Conservation (phyloP, 2,888 invertebrate species). For the Gryllus longicercus region DNA sequence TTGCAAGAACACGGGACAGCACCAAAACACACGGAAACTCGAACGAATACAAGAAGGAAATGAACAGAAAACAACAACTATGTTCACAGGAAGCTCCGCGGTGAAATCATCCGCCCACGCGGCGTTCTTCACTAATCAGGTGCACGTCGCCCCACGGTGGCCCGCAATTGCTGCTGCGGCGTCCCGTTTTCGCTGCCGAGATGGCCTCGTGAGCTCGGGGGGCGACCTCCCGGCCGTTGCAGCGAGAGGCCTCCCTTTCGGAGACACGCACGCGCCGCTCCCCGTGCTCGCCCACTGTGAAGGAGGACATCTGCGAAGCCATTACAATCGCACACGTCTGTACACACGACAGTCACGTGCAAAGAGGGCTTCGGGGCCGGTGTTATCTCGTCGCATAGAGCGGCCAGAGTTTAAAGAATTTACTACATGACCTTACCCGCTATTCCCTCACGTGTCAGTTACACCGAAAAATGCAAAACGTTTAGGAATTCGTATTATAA, state of each 20-base stretch:
- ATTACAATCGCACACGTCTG: slow-evolving; percentile 49
- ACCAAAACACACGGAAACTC: no score
- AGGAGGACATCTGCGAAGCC: slow-evolving; percentile 65
- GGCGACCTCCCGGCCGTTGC: slow-evolving; percentile 54
- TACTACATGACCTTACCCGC: no score
- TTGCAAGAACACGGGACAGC: no score
- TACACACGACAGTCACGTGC: no score
- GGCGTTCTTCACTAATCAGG: slow-evolving; percentile 65
- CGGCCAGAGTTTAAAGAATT: no score
- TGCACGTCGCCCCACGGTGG: slow-evolving; percentile 70
- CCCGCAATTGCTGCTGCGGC: slow-evolving; percentile 62
- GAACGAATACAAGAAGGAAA: no score
- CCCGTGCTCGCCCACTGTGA: slow-evolving; percentile 58
- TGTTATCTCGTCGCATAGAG: no score
- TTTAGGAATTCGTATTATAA: no score
- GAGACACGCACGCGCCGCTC: slow-evolving; percentile 64
- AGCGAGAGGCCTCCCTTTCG: slow-evolving; percentile 72
- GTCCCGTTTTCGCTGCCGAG: slow-evolving; percentile 44
- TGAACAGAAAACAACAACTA: background rate
- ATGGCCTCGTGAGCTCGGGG: slow-evolving; percentile 46
- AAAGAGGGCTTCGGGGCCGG: no score
- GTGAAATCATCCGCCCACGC: slow-evolving; percentile 66
- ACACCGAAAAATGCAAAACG: no score
- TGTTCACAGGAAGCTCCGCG: slow-evolving; percentile 60
- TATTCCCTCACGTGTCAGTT: no score